Base-by-base conservation (phyloP, 2,797 vertebrate species). In the Lemur catta region DNA sequence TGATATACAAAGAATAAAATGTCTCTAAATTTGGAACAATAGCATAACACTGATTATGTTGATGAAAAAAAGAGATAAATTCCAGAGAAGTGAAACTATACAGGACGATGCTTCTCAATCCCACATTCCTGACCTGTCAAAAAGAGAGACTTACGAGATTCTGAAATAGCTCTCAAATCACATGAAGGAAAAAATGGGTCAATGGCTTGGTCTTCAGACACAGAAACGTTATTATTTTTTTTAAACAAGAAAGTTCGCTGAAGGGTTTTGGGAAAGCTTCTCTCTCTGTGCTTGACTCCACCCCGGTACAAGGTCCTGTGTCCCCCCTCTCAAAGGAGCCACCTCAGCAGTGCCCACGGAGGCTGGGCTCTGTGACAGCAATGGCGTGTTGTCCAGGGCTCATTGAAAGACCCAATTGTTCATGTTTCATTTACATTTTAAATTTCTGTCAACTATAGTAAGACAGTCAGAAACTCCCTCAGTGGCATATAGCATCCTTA, bases 201-300 rank as follows among this genome's bases (percentile, higher is more conserved):
- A 96, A 69, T 94, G 96, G 92, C 94, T 93, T 61, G 89, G 65
- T 97, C 96, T 97, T 98, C 97, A 97, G 97, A 97, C 97, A 96
- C 61, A 93, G 97, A 98, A 96, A 86, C 35, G 93, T 76, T 95
- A 97, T 92, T 17, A 41, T 76, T 57, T 28, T 84, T 43, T 81
- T 61, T 17, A 46, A 85, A 89, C 67, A 72, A 79, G 57, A 92
- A 63, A 18, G 55, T 43, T 76, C 80, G 46, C 38, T 65, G 48
- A 84, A 57, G 59, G 35, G 28, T 69, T 92, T 61, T 59, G 88
- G 84, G 61, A 74, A 80, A 26, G 26, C 10, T 28, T 57, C 46
- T 72, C 80, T 80, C 78, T 69, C 57, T 18, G 89, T 85, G 87
- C 8, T 12, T 61, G 43, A 20, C 4, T 43, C 43, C 81, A 20